These are phyloP conservation scores for Pteropus rufus DNA, from an alignment of 2,797 vertebrate genomes.

Conservation along the genomic window DNA sequence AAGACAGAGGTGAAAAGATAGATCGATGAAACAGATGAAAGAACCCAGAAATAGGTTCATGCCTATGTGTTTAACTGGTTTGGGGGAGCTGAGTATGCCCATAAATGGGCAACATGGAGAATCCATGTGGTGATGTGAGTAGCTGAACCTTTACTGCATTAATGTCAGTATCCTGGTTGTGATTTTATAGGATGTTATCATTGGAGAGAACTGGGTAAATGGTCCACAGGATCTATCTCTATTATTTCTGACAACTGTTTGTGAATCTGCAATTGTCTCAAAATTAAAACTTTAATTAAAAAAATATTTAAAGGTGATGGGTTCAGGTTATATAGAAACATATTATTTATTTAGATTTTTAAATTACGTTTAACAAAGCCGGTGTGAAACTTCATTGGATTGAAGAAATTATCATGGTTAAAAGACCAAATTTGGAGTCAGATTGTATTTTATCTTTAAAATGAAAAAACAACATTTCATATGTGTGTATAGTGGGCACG, in stretches of 20 bases:
- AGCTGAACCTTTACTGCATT: neutral
- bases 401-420: neutral
- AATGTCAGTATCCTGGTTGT: neutral
- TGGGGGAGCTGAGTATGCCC: neutral
- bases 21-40: neutral
- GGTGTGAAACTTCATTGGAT: neutral
- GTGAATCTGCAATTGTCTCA: neutral
- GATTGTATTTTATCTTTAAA: neutral
- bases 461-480: neutral
- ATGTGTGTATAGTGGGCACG: neutral
- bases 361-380: neutral
- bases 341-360: neutral
- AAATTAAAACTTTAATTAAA: neutral
- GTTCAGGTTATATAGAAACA: neutral
- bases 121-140: neutral
- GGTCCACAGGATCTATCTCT: neutral
- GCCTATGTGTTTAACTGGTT: neutral
- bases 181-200: neutral
- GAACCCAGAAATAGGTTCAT: neutral
- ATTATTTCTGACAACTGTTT: neutral
- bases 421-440: neutral
- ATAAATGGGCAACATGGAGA: neutral
- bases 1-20: neutral
- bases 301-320: neutral
- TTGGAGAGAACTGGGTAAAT: neutral